Conservation (phyloP, 2,888 invertebrate genomes). For the Archips xylosteana region DNA sequence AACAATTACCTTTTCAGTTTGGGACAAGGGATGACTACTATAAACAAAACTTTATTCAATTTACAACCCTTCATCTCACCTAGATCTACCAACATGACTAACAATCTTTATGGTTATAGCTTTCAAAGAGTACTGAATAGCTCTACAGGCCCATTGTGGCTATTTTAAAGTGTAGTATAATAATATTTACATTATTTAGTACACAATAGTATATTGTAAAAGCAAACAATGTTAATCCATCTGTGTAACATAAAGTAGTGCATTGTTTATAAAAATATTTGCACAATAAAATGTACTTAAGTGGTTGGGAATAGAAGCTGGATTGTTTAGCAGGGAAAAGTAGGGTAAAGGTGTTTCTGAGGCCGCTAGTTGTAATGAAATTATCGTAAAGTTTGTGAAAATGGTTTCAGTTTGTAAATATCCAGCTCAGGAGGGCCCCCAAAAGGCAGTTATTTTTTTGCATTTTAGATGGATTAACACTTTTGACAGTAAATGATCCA, state of each 20-base stretch:
- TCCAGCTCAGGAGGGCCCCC: too few relatives aligned
- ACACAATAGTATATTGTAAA: conserved; percentile 13
- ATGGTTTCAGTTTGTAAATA: background rate
- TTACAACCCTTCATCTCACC: background rate
- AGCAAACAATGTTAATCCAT: conserved; percentile 20
- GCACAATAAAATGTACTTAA: conserved; percentile 5
- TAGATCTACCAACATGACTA: background rate
- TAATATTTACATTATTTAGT: conserved; percentile 32
- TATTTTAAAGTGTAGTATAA: conserved; percentile 23
- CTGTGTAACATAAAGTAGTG: conserved; percentile 1
- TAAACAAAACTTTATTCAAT: background rate
- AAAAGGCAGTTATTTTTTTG: too few relatives aligned
- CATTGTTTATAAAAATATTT: conserved; percentile 8
- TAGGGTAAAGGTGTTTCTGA: background rate
- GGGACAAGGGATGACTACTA: background rate
- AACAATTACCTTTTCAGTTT: background rate
- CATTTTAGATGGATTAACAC: too few relatives aligned
- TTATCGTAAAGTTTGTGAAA: background rate
- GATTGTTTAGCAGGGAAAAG: background rate
- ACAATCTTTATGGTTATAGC: conserved; percentile 1
- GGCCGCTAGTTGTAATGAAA: background rate
- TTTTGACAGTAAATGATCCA: too few relatives aligned
- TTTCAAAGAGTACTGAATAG: background rate
- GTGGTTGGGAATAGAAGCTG: background rate
- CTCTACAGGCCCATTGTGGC: conserved; percentile 3